Base-by-base conservation (phyloP, 2,888 invertebrate species). In the Digitonthophagus gazella region DNA sequence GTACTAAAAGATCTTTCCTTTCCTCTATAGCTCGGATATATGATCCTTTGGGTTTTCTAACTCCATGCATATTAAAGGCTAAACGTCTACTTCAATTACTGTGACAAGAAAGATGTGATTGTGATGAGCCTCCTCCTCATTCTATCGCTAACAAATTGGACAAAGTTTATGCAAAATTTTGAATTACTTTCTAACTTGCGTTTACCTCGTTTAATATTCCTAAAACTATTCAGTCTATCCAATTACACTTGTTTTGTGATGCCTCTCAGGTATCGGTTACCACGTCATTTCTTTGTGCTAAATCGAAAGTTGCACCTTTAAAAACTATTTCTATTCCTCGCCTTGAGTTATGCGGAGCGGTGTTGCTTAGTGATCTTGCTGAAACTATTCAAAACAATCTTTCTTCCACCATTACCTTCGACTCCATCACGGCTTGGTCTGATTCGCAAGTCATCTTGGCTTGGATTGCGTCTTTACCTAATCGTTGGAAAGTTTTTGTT, bases 31-130 rank as follows among this genome's bases (percentile, higher is more conserved):
- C 70, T 4, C 71, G 72, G 69, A 72, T 75, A 3, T 76, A 72
- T 69, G 76, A 76, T 67, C 75, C 72, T 16, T 65, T 76, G 28
- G 75, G 74, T 6, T 65, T 76, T 19, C 44, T 76, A 20, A 61
- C 71, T 55, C 73, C 74, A 61, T 22, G 66, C 5, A 74, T 65
- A 14, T 71, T 76, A 19, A 68, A 57, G 44, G 74, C 72, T 11
- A 76, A 75, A 70, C 61, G 73, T 15, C 19, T 75, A 61, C 57
- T 76, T 8, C 76, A 75, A 71, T 58, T 65, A 58, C 54, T 75
- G 56, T 75, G 75, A 75, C 28, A 66, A 28, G 5, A 64, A 16
- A 72, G 73, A 4, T 15, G 73, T 11, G 58, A 57, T 6, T 76
- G 75, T 75, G 73, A 76, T 68, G 72, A 75, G 58, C 14, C 3